Evolutionary conservation across 2,113 vertebrate species (phyloP), one percentile per base, ranked within the genome.

Genomic region (Percopsis transmontana): DNA sequence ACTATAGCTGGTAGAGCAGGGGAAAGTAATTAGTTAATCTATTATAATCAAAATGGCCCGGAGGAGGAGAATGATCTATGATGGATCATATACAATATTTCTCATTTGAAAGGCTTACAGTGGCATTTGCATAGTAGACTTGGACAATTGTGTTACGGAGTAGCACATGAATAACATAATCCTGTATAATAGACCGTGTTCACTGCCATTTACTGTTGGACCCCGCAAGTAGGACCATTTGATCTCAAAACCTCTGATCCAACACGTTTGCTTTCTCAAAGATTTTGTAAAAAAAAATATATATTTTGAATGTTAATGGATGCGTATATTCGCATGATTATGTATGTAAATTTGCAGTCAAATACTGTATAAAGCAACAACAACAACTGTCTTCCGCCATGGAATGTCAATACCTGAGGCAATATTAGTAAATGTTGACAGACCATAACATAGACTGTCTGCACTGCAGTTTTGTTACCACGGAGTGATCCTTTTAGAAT

Each of bases 21-120:
- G 70, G 62, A 78, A 81, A 81, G 76, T 77, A 61, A 89, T 89
- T 87, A 87, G 79, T 81, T 79, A 58, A 74, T 80, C 80, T 88
- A 90, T 91, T 90, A 89, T 20, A 65, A 74, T 69, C 52, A 47
- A 45, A 85, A 85, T 86, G 80, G 88, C 81, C 76, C 81, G 76
- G 55, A 63, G 77, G 73, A 83, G 54, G 64, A 2, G 0, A 42
- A 69, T 79, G 79, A 85, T 85, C 33, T 59, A 83, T 84, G 39
- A 58, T 61, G 10, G 68, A 42, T 84, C 62, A 83, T 76, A 70
- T 58, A n/a, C n/a, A n/a, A n/a, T n/a, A 74, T 86, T 78, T 73
- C 60, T 47, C 59, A 68, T 74, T 56, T 48, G 41, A 66, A 72
- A 62, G 68, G 73, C 54, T 40, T 1, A 38, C 40, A 24, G 45